A percentile compares a stretch with the other conserved stretches of the same genome.
Conservation (phyloP, 2,888 invertebrate genomes). For the Synanthedon andrenaeformis region DNA sequence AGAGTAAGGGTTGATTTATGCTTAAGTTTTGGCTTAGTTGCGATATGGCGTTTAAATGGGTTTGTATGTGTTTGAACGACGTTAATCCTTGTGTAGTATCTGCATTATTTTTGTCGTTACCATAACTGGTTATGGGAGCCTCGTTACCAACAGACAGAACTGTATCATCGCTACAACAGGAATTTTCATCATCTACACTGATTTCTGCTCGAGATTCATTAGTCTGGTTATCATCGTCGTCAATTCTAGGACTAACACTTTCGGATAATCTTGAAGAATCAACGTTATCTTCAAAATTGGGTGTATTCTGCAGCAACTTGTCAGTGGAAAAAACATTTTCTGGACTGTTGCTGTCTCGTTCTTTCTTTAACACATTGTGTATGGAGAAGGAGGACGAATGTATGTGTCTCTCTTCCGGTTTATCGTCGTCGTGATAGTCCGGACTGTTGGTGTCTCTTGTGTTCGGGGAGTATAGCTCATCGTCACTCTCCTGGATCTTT, state of each 20-base stretch:
- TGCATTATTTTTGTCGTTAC: slow-evolving; percentile 28
- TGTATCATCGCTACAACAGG: slow-evolving; percentile 82
- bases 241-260: slow-evolving; percentile 40
- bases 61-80: slow-evolving; percentile 76
- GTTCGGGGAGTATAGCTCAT: slow-evolving; percentile 56
- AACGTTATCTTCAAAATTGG: slow-evolving; percentile 41
- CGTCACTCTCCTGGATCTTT: slow-evolving; percentile 59
- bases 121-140: slow-evolving; percentile 60
- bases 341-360: slow-evolving; percentile 55
- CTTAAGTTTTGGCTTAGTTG: slow-evolving; percentile 70
- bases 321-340: slow-evolving; percentile 65
- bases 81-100: slow-evolving; percentile 49
- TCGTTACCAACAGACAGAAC: slow-evolving; percentile 87
- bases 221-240: slow-evolving; percentile 39
- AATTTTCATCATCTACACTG: slow-evolving; percentile 69
- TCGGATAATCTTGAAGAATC: slow-evolving; percentile 26
- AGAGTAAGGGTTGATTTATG: slow-evolving; percentile 49
- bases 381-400: slow-evolving; percentile 59
- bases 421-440: slow-evolving; percentile 52
- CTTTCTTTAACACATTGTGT: slow-evolving; percentile 63
- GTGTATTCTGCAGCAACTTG: slow-evolving; percentile 55
- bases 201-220: slow-evolving; percentile 43
- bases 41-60: slow-evolving; percentile 76
- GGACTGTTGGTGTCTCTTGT: slow-evolving; percentile 53
- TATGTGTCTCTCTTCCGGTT: slow-evolving; percentile 37